Evolutionary conservation across 92 coral and sea anemone genomes (phyloP), one percentile per base, ranked within the genome.

Genomic region (Muricea muricata): DNA sequence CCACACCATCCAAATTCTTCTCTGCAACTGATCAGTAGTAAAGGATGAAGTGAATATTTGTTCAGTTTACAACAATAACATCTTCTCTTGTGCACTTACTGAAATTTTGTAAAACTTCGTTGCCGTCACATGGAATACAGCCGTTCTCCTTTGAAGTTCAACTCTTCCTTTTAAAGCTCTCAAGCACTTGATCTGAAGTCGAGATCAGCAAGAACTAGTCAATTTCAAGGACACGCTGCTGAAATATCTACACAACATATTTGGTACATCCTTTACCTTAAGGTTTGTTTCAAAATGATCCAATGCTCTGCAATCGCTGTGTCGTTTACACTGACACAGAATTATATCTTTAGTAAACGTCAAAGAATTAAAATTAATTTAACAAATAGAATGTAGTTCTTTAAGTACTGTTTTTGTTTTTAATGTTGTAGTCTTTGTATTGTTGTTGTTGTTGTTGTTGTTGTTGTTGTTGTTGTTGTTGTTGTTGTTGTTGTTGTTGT

Each of bases 1-100:
- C 99, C 99, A 97, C 37, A 88, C 71, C 20, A 21, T 85, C 99
- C 99, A 97, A 14, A 81, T 87, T 35, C 90, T 76, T 55, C 85
- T 88, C 57, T 89, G 79, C 87, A 73, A 87, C 99, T 96, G 75
- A 47, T 25, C 75, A 73, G 24, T 12, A 28, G 45, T 11, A 4
- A 1, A 26, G 25, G 66, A 30, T 11, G 15, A 55, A 58, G 23
- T 15, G 29, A 12, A 5, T 58, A 9, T 45, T 12, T 52, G 20
- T 52, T 52, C 23, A 17, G 26, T 18, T 52, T 20, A 20, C 18
- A 52, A 52, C 60, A 17, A n/a, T n/a, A n/a, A 17, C 23, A 20
- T 18, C 60, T 52, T 1, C 30, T 7, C 23, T 7, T n/a, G 4
- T 30, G 8, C 71, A 75, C 80, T 52, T 75, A 75, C 80, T 25